These are phyloP conservation scores for Macroramphosus scolopax DNA, from an alignment of 2,797 vertebrate genomes.

Conservation along the genomic window DNA sequence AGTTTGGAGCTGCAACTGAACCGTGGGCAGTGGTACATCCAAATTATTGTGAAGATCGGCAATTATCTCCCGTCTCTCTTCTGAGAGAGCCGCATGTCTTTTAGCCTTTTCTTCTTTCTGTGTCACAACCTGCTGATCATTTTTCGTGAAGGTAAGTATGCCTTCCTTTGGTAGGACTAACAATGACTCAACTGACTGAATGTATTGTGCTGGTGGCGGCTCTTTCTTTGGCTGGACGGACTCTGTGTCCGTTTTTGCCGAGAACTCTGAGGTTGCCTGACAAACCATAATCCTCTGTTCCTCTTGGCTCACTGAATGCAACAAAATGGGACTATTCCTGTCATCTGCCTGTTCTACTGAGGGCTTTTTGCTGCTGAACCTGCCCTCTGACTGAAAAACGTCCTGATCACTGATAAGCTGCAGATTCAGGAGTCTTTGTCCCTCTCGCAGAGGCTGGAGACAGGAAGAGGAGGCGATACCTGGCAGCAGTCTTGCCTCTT, in stretches of 20 bases:
- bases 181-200: conserved; percentile 63
- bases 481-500: conserved; percentile 48
- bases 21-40: conserved; percentile 47
- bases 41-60: conserved; percentile 70
- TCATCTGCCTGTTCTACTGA: conserved; percentile 42
- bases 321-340: conserved; percentile 59
- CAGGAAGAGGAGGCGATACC: conserved; percentile 41
- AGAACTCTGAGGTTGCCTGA: conserved; percentile 62
- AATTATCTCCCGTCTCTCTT: conserved; percentile 69
- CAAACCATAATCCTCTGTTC: conserved; percentile 66
- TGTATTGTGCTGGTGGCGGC: conserved; percentile 48
- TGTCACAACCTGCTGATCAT: conserved; percentile 62
- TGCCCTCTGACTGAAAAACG: conserved; percentile 69
- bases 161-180: conserved; percentile 78
- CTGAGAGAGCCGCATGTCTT: conserved; percentile 58
- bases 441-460: conserved; percentile 61
- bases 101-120: conserved; percentile 74
- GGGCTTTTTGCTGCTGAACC: conserved; percentile 63
- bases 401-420: conserved; percentile 72
- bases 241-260: conserved; percentile 22
- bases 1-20: conserved; percentile 45
- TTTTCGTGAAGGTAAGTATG: conserved; percentile 52
- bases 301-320: conserved; percentile 64
- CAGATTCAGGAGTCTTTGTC: conserved; percentile 59
- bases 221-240: conserved; percentile 61